phyloP scores from a whole-genome alignment of 2,888 invertebrate genomes.

The Watsonalla cultraria region DNA sequence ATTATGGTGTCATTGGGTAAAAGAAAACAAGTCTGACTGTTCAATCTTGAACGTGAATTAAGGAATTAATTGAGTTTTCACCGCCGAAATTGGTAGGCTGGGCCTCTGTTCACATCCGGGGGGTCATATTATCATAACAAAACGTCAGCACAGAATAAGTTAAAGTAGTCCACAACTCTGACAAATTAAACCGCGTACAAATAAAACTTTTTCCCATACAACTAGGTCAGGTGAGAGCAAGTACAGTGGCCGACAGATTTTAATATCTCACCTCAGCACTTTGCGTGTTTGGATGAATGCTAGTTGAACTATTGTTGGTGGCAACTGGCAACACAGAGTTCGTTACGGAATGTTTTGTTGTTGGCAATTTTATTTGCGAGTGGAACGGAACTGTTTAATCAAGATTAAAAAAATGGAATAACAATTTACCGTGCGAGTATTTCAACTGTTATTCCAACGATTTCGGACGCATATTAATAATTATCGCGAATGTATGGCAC shows the following conservation, averaged over 20 bases:
- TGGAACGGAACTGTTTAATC: not conserved
- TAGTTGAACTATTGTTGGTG: not conserved
- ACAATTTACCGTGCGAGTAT: too few species aligned
- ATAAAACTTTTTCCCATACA: slow-evolving; percentile 25
- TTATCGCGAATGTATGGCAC: too few species aligned
- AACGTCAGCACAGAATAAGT: not conserved
- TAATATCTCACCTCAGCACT: not conserved
- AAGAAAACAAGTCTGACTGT: too few species aligned
- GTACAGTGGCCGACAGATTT: slow-evolving; percentile 20
- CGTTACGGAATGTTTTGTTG: not conserved
- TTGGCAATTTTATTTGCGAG: not conserved
- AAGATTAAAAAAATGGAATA: not conserved
- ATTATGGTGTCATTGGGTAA: too few species aligned
- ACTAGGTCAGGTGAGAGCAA: slow-evolving; percentile 34
- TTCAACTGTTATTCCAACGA: too few species aligned
- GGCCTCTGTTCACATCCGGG: too few species aligned
- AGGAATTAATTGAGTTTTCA: too few species aligned
- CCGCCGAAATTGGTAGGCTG: too few species aligned
- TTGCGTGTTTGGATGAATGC: not conserved
- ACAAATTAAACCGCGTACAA: slow-evolving; percentile 12
- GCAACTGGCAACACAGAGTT: not conserved
- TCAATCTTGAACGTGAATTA: too few species aligned
- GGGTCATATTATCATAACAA: not conserved
- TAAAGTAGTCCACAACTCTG: not conserved
- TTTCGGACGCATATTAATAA: too few species aligned